phyloP scores from a whole-genome alignment of 1,140 invertebrate species.

The Ladona fulva region DNA sequence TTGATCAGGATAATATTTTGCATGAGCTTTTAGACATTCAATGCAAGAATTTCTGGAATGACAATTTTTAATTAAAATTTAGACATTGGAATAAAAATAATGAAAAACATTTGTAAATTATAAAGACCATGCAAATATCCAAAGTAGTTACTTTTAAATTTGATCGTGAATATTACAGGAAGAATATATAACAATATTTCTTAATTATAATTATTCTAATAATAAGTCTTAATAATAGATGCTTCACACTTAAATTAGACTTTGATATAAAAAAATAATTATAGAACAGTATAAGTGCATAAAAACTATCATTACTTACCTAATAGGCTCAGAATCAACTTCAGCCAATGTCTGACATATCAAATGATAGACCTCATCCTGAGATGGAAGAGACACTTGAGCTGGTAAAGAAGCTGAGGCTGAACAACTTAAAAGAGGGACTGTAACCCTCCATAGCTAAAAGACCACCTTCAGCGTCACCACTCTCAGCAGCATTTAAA shows the following conservation, averaged over 20 bases:
- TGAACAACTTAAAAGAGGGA: not conserved
- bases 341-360: not conserved
- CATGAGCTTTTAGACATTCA: constrained; percentile 15
- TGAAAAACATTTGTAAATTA: too few relatives aligned
- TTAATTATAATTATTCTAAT: not conserved
- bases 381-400: not conserved
- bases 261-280: not conserved
- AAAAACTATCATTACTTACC: constrained; percentile 12
- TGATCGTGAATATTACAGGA: too few relatives aligned
- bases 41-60: constrained; percentile 13
- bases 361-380: constrained; percentile 2
- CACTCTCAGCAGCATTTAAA: constrained; percentile 11
- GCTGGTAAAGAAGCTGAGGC: not conserved
- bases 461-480: not conserved
- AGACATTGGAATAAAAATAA: too few relatives aligned
- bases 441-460: constrained; percentile 12
- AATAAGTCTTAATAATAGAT: not conserved
- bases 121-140: too few relatives aligned
- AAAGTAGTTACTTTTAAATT: too few relatives aligned
- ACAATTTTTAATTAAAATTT: not conserved
- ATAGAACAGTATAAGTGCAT: not conserved
- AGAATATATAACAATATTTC: too few relatives aligned
- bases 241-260: not conserved
- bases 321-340: not conserved
- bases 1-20: constrained; percentile 15